phyloP scores from a whole-genome alignment of 2,113 vertebrate species.

The Psephotus haematonotus region DNA sequence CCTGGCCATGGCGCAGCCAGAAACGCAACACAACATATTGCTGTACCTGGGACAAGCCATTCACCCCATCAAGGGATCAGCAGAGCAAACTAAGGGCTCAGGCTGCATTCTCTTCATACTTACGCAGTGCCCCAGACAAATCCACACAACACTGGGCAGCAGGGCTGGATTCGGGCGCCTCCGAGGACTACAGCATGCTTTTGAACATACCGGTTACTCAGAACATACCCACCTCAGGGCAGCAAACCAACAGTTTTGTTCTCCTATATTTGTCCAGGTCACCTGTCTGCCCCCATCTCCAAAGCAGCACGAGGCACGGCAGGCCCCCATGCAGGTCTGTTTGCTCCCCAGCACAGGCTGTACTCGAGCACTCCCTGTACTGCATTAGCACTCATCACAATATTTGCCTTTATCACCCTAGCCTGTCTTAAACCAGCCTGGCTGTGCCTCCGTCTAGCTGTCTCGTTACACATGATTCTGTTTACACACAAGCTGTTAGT shows the following conservation, averaged over 20 bases:
- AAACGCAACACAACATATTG: neutral
- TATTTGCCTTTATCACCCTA: neutral
- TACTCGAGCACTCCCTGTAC: neutral
- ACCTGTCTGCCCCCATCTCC: neutral
- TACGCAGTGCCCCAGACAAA: neutral
- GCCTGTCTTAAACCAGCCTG: neutral
- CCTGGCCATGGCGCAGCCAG: neutral
- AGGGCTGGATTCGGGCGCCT: neutral
- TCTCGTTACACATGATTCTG: neutral
- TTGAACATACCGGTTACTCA: neutral
- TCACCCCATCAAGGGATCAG: neutral
- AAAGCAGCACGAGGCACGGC: neutral
- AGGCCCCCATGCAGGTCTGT: neutral
- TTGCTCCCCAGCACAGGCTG: neutral
- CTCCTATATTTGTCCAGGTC: neutral
- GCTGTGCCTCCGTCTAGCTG: neutral
- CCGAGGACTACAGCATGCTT: accelerated
- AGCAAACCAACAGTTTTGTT: neutral
- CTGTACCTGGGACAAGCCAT: neutral
- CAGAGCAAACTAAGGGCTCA: neutral
- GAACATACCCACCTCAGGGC: neutral
- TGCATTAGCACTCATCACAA: neutral
- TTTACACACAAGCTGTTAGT: slow-evolving; percentile 4
- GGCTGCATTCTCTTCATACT: neutral
- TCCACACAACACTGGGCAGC: neutral